Evolutionary conservation across 2,113 vertebrate genomes (phyloP), one percentile per base, ranked within the genome.

Genomic region (Silurus glanis): DNA sequence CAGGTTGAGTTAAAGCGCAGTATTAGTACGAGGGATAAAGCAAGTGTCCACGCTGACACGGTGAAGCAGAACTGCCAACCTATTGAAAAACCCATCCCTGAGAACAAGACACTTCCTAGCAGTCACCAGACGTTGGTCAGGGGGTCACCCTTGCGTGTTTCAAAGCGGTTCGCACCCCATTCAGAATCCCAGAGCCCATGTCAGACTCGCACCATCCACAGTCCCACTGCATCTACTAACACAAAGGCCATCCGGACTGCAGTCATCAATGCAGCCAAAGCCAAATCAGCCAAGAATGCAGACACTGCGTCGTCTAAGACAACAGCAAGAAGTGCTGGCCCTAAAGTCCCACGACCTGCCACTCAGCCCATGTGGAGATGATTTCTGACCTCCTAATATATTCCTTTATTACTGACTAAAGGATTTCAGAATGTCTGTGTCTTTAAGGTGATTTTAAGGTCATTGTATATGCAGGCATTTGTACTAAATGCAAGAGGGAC

Each of bases 211-310:
- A 87, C 90, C 0, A 49, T 90, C 47, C 90, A 90, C 85, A 93
- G 91, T 76, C 93, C 93, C 0, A 92, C 93, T 25, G 90, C 93
- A 0, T 88, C 92, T 75, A 93, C 91, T 28, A 94, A 92, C 0
- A 92, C 94, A 14, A 95, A 95, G 91, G 94, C 92, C 6, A 92
- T 95, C 88, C 93, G 95, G 82, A 94, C 94, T 0, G 87, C 94
- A n/a, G 94, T 94, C 67, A 94, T 94, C 86, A 90, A 93, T 0
- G 93, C 93, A 37, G 93, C 94, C 61, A 91, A 90, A 49, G 92
- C 71, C 82, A 96, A 95, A 92, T 90, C 88, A 2, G 89, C 90
- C 83, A 95, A 94, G 91, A 90, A 72, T 53, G 59, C 90, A 1
- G 89, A 93, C 23, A 89, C 90, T 12, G 47, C 58, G 10, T 87